Evolutionary conservation across 2,113 vertebrate species (phyloP).

Genomic region (Hoplias malabaricus): DNA sequence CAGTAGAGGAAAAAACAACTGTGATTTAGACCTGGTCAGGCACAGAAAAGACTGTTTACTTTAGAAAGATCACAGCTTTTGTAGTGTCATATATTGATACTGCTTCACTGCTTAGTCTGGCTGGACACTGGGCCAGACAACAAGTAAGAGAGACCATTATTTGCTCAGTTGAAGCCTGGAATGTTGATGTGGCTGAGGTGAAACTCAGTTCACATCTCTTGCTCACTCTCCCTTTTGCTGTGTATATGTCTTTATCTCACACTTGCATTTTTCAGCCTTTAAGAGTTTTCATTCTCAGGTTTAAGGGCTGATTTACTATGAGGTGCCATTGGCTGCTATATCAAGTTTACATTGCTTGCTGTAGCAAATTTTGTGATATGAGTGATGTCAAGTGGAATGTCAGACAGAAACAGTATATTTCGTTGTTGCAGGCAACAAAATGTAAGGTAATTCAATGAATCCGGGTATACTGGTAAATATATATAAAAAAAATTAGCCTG

Average conservation of each 20-base stretch:
- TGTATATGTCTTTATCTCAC: not conserved
- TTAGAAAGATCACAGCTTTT: conserved; percentile 13
- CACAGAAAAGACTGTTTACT: conserved; percentile 1
- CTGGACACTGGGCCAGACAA: conserved; percentile 39
- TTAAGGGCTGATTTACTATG: not conserved
- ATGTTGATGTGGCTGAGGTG: conserved; percentile 50
- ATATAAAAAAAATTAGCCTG: not conserved
- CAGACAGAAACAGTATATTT: not conserved
- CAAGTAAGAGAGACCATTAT: conserved; percentile 24
- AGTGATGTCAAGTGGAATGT: too few relatives aligned
- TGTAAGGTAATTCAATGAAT: too few relatives aligned
- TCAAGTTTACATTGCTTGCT: not conserved
- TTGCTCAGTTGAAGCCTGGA: conserved; percentile 42
- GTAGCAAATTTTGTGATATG: not conserved
- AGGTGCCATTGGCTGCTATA: not conserved
- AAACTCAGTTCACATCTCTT: conserved; percentile 38
- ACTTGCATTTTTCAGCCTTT: not conserved
- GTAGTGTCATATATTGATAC: conserved; percentile 52
- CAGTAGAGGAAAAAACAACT: not conserved
- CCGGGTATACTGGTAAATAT: not conserved
- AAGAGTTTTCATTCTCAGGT: not conserved
- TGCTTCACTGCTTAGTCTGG: conserved; percentile 49
- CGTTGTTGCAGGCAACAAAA: too few relatives aligned
- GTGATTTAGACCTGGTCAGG: not conserved
- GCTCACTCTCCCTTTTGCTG: not conserved